Evolutionary conservation across 1,140 invertebrate species (phyloP).

Genomic region (Mycetomoellerius zeteki): DNA sequence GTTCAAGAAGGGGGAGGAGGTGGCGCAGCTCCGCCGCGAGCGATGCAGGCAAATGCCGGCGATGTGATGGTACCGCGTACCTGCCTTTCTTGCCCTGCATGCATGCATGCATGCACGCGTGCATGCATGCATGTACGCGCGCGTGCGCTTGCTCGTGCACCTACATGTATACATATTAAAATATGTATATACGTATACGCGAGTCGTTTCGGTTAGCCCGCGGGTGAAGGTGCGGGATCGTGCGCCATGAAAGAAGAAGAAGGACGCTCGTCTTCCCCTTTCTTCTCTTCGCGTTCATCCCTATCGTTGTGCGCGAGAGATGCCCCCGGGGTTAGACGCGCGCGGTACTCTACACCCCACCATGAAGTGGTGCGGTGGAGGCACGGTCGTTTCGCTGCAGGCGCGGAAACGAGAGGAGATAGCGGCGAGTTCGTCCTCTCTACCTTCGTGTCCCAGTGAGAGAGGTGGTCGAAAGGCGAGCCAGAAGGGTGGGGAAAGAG

Average conservation of each 20-base stretch:
- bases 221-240: conserved; percentile 78
- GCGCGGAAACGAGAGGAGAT: conserved; percentile 82
- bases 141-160: conserved; percentile 19
- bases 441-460: conserved; percentile 56
- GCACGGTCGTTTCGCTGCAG: conserved; percentile 78
- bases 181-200: conserved; percentile 36
- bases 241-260: conserved; percentile 74
- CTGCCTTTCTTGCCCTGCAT: not conserved
- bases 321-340: conserved; percentile 66
- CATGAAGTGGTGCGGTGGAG: conserved; percentile 63
- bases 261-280: conserved; percentile 45
- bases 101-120: too few species aligned
- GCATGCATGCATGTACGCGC: not conserved
- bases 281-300: conserved; percentile 34
- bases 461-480: conserved; percentile 62
- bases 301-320: conserved; percentile 64
- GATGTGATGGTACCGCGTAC: conserved; percentile 34
- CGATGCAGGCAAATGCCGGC: conserved; percentile 83
- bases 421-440: conserved; percentile 74
- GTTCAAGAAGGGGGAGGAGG: conserved; percentile 66
- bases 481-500: conserved; percentile 48
- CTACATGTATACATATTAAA: conserved; percentile 12
- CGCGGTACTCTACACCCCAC: conserved; percentile 72
- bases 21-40: conserved; percentile 73
- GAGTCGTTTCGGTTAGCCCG: conserved; percentile 80